Evolutionary conservation across 2,797 vertebrate species (phyloP).

Genomic region (Rhabdophis nuchalis): DNA sequence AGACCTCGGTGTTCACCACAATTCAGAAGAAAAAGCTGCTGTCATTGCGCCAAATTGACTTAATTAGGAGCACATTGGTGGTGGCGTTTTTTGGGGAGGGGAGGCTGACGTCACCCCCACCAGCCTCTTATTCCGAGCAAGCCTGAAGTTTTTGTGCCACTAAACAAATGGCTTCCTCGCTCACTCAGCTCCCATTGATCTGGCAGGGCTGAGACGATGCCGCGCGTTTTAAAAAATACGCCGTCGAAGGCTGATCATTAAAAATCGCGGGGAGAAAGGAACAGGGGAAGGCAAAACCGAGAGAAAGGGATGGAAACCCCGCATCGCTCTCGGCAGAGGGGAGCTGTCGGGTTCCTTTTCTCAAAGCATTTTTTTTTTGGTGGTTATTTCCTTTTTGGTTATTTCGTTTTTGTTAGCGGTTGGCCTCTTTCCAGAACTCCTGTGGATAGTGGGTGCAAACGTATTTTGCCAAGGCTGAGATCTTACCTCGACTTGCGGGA

Average conservation of each 20-base stretch:
- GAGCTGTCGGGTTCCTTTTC: background rate
- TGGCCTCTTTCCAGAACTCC: too few relatives aligned
- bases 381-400: too few relatives aligned
- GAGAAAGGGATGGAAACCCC: background rate
- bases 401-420: too few relatives aligned
- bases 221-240: constrained; percentile 25
- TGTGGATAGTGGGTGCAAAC: too few relatives aligned
- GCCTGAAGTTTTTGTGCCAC: constrained; percentile 62
- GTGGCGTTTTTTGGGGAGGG: constrained; percentile 45
- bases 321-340: background rate
- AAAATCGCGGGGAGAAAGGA: background rate
- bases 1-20: constrained; percentile 66
- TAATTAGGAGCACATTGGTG: constrained; percentile 74
- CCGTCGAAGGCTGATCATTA: constrained; percentile 13
- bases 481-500: too few relatives aligned
- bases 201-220: constrained; percentile 41
- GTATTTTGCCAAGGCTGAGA: too few relatives aligned
- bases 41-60: constrained; percentile 59
- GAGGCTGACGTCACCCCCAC: constrained; percentile 52
- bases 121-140: constrained; percentile 53
- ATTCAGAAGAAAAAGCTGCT: constrained; percentile 64
- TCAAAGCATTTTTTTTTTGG: background rate
- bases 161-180: constrained; percentile 51
- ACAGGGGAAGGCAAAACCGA: background rate
- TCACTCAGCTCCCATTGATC: constrained; percentile 36